Evolutionary conservation across 2,113 vertebrate species (phyloP), one percentile per base, ranked within the genome.

Genomic region (Rhadina sibilatrix): DNA sequence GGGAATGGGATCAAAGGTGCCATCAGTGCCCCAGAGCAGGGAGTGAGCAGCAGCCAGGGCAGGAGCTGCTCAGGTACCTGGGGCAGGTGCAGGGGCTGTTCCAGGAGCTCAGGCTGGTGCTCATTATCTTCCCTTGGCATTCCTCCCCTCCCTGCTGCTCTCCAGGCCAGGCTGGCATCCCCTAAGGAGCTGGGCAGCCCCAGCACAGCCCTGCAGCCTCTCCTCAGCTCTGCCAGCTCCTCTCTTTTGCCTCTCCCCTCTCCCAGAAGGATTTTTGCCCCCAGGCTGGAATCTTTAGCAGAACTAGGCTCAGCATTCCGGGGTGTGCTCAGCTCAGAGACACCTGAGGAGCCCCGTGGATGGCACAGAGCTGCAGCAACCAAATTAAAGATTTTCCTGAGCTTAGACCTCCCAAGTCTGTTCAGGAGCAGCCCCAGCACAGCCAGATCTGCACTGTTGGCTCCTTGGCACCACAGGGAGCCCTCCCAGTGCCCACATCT

Each of bases 261-360:
- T 68, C 60, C 33, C 42, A 7, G 21, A 5, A 38, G 31, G 70
- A 3, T 35, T 74, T 54, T 6, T 18, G 15, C 31, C 28, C 40
- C 37, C 9, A 38, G 12, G 28, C n/a, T 59, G 21, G n/a, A 22
- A 13, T 27, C 37, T 49, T 15, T 1, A 83, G 42, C 52, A 70
- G 56, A 56, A 3, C 0, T 15, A 81, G 10, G 42, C 15, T 66
- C n/a, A 53, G 66, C 66, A 15, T 25, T 24, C 30, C 1, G 22
- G 52, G 47, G 1, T 14, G 30, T 21, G 35, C 25, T 28, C 28
- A 31, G 27, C 30, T 38, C 46, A 8, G 12, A 42, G 57, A 27
- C 31, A 3, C 1, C 3, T 21, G 5, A 61, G 44, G 33, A 50
- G 54, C 33, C 28, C 19, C 3, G 0, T 0, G n/a, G 57, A 9